phyloP scores from a whole-genome alignment of 2,888 invertebrate genomes.

The Oasisia sp. region DNA sequence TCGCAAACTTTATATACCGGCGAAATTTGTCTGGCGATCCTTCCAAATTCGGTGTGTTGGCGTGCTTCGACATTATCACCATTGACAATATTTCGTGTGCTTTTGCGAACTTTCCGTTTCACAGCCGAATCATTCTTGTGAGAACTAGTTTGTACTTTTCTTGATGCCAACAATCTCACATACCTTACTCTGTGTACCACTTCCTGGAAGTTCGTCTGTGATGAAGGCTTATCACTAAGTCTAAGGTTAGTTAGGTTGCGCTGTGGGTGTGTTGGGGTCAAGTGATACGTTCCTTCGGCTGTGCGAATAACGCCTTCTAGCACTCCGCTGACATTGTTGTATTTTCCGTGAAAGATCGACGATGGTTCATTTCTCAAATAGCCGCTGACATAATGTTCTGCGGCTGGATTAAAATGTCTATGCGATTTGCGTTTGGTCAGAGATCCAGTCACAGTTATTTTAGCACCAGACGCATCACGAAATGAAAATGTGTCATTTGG shows the following conservation, averaged over 20 bases:
- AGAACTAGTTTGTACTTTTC: neutral
- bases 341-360: neutral
- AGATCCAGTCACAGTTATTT: neutral
- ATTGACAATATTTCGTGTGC: neutral
- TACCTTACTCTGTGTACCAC: neutral
- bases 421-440: neutral
- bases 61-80: neutral
- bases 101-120: neutral
- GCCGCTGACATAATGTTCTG: neutral
- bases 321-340: neutral
- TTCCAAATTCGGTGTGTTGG: neutral
- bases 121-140: neutral
- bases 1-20: neutral
- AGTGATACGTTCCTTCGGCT: neutral
- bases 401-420: neutral
- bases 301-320: neutral
- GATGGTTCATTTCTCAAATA: neutral
- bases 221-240: neutral
- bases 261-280: neutral
- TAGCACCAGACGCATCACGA: neutral
- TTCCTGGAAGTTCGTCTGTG: neutral
- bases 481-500: conserved; percentile 4
- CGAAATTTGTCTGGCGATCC: neutral
- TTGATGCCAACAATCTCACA: neutral
- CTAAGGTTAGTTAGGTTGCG: neutral